A percentile compares a stretch with the other conserved stretches of the same genome.
These are phyloP conservation scores for Datnioides undecimradiatus DNA, from an alignment of 2,113 vertebrate species.

Conservation along the genomic window DNA sequence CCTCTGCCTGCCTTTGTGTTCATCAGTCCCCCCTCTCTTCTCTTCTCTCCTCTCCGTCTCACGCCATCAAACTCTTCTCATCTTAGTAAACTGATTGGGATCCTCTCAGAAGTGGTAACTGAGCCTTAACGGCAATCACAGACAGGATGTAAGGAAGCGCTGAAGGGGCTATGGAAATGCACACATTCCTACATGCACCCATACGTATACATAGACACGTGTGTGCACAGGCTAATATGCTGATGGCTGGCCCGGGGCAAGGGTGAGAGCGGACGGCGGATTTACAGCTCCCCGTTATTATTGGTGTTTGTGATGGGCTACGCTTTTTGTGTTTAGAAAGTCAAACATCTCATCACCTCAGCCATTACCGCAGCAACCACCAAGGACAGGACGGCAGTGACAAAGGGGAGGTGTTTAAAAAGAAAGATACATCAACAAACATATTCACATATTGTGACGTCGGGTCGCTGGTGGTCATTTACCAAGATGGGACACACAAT, in stretches of 20 bases:
- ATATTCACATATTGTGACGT: neutral
- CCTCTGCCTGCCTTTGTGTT: constrained; percentile 1
- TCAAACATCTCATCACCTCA: constrained; percentile 49
- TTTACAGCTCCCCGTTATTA: constrained; percentile 58
- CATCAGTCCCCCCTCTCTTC: neutral
- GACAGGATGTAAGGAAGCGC: constrained; percentile 10
- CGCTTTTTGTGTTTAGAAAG: constrained; percentile 47
- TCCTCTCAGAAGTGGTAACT: constrained; percentile 24
- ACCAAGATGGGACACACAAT: neutral
- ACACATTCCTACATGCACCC: constrained; percentile 2
- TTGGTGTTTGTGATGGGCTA: constrained; percentile 50
- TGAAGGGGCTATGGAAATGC: neutral
- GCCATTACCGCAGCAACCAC: constrained; percentile 34
- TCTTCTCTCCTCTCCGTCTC: constrained; percentile 13
- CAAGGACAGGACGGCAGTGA: constrained; percentile 26
- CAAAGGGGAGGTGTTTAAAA: constrained; percentile 28
- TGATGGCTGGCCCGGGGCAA: constrained; percentile 56
- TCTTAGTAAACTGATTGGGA: constrained; percentile 50
- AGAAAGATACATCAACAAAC: constrained; percentile 30
- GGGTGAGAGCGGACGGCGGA: constrained; percentile 16
- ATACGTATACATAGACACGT: neutral
- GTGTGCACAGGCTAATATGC: constrained; percentile 43
- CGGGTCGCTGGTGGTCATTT: constrained; percentile 16
- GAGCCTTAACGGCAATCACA: constrained; percentile 26
- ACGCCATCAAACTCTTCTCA: constrained; percentile 55